phyloP scores from a whole-genome alignment of 2,113 vertebrate genomes.

The Hippoglossus stenolepis region DNA sequence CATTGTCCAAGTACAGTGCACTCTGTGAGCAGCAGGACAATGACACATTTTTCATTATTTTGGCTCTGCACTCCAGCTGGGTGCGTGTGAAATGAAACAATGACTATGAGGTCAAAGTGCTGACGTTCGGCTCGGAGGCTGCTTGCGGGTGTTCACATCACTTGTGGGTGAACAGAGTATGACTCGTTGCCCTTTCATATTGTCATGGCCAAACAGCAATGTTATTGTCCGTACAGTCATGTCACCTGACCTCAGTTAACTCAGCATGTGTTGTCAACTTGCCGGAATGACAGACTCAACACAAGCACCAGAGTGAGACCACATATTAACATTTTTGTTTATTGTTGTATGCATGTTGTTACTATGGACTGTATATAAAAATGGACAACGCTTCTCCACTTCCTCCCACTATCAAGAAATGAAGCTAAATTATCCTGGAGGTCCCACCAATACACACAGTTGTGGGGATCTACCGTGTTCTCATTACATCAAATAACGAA shows the following conservation, averaged over 20 bases:
- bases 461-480: too few species aligned
- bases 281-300: neutral
- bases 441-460: too few species aligned
- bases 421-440: too few species aligned
- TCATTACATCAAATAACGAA: too few species aligned
- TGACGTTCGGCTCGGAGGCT: conserved; percentile 31
- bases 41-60: conserved; percentile 21
- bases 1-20: neutral
- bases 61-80: conserved; percentile 15
- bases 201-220: conserved; percentile 27
- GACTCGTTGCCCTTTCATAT: conserved; percentile 28
- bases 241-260: conserved; percentile 6
- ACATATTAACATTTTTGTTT: neutral
- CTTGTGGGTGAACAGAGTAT: conserved; percentile 25
- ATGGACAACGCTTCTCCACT: too few species aligned
- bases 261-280: conserved; percentile 11
- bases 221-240: conserved; percentile 6
- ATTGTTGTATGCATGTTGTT: too few species aligned
- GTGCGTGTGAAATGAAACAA: conserved; percentile 38
- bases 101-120: conserved; percentile 35
- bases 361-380: too few species aligned
- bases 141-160: conserved; percentile 33
- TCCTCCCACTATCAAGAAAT: too few species aligned
- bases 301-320: neutral
- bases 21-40: conserved; percentile 4